Base-by-base conservation (phyloP, 2,888 invertebrate species). In the Cistogaster globosa region DNA sequence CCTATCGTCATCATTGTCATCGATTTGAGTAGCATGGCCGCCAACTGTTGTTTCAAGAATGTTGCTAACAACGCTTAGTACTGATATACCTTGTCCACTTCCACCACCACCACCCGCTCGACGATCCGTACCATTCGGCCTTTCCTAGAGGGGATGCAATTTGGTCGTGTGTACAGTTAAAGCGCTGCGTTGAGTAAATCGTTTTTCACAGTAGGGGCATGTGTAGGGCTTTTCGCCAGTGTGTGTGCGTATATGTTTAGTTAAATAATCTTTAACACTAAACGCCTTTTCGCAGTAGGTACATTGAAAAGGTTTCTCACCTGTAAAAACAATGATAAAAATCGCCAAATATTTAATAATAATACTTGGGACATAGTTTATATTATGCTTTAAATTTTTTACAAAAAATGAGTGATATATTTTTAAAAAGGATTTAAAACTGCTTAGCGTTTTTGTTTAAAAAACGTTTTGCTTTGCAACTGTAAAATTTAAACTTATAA, bases 231-330 rank as follows among this genome's bases (percentile, higher is more conserved):
- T 92, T 87, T 92, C 92, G 77, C 92, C 92, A 84, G 92, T 92
- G 84, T 92, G 92, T 87, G 92, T 92, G 87, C 92, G 91, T 90
- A 92, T 92, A 89, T 92, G 92, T 88, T 92, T 92, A 88, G 92
- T 92, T 87, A 92, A 90, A 89, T 92, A 92, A 88, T 92, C 92
- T 90, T 92, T 92, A 87, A 92, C 92, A 88, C 92, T 92, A 87
- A 92, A 92, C 87, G 92, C 90, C 88, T 92, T 92, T 87, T 92
- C 92, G 87, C 92, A 92, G 87, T 92, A 92, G 75, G 88, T 88
- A 86, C 92, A 92, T 80, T 91, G 92, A 87, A 91, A 92, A 81
- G 92, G 92, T 86, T 92, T 92, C 87, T 92, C 92, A 87, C 92
- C 92, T 91, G 90, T 1, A 82, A 75, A 48, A 51, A 16, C 38